Conservation (phyloP, 2,113 vertebrate species). For the Macrotis lagotis region DNA sequence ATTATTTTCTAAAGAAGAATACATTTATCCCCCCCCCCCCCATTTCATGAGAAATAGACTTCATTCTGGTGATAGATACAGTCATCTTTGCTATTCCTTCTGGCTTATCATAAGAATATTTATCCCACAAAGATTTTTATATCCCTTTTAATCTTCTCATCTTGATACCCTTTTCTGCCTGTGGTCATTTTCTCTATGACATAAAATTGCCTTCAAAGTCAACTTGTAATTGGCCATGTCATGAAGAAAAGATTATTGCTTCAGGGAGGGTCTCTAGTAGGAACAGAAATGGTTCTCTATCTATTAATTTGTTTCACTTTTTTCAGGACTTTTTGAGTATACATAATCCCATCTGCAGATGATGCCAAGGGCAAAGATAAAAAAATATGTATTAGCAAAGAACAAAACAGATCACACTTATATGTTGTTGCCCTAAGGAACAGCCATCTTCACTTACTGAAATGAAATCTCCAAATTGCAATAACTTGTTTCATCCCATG, state of each 20-base stretch:
- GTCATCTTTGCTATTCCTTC: neutral
- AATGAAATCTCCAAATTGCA: neutral
- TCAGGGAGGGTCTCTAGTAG: neutral
- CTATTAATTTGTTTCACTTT: neutral
- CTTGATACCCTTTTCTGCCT: neutral
- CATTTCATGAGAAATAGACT: constrained; percentile 7
- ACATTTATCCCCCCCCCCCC: neutral
- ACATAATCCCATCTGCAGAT: neutral
- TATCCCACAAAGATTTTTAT: neutral
- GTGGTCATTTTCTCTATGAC: neutral
- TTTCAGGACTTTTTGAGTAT: neutral
- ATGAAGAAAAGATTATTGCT: constrained; percentile 25
- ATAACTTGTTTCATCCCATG: neutral
- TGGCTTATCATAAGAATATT: neutral
- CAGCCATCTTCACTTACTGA: neutral
- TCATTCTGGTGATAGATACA: neutral
- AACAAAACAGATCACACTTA: constrained; percentile 5
- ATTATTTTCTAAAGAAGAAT: constrained; percentile 8
- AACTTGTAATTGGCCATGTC: neutral
- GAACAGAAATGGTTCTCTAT: neutral
- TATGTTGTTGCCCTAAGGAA: neutral
- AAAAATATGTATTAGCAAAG: neutral
- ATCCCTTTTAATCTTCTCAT: neutral
- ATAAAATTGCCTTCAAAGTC: neutral
- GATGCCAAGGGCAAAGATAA: neutral